Evolutionary conservation across 37 sponge, comb jelly and placozoan genomes (phyloP), one percentile per base, ranked within the genome.

Genomic region (Tethya wilhelma): DNA sequence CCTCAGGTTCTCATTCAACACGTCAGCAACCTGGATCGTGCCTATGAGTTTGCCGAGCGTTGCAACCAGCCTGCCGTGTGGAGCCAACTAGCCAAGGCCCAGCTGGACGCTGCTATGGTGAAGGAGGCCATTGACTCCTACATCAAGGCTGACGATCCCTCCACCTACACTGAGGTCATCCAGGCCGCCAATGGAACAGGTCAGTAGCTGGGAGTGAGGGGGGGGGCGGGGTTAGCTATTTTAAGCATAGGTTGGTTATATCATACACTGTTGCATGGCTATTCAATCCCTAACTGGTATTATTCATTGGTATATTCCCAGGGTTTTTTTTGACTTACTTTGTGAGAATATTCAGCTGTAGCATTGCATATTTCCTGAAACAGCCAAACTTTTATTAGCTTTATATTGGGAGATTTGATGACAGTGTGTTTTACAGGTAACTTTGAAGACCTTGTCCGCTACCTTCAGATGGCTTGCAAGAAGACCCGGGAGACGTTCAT

Each of bases 121-220:
- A 98, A 98, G 80, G 99, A 98, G 33, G 95, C 99, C 64, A 94
- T 98, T 46, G 99, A 98, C 82, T 94, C 99, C 37, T 98, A 94
- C 93, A 98, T 98, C 79, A 98, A 98, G 84, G 99, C 99, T 59
- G 97, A 98, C 43, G 97, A 98, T 62, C 97, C 99, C 23, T 89
- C 97, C 29, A 80, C 93, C 44, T 98, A 96, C 68, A 79, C 89
- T 30, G 99, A 98, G 55, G 99, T 98, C 41, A 96, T 98, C 44
- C 86, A 94, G 65, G 95, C 93, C 26, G 95, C 95, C 43, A 94
- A 94, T 38, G 57, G 77, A 4, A 39, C 46, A 26, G 91, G 96
- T 92, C 45, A 79, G 86, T 69, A n/a, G n/a, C n/a, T n/a, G n/a
- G n/a, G n/a, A n/a, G n/a, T n/a, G n/a, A n/a, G n/a, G n/a, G n/a